Evolutionary conservation across 1,140 invertebrate genomes (phyloP), one percentile per base, ranked within the genome.

Genomic region (Orius laevigatus): DNA sequence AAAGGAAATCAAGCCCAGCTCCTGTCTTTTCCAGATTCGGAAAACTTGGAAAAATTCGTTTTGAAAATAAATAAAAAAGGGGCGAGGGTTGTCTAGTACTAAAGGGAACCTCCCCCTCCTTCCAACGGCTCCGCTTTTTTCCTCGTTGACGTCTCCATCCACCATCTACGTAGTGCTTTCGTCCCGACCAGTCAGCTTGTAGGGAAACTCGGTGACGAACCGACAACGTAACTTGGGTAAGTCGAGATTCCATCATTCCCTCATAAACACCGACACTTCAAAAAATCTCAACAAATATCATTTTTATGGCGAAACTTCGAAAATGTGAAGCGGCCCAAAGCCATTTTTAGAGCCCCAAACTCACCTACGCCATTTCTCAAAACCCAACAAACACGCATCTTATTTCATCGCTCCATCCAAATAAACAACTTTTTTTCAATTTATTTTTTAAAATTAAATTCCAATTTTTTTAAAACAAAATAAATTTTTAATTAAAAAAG

Each of bases 61-160:
- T 11, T 41, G 3, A 41, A 41, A 41, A 18, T 41, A 14, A 41
- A 38, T 4, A n/a, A 38, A 38, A 38, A 38, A 12, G 36, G 25
- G 25, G 25, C 8, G 25, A 25, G n/a, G n/a, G n/a, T n/a, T n/a
- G n/a, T n/a, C n/a, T n/a, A n/a, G n/a, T n/a, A n/a, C n/a, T n/a
- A 25, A 25, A 25, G 8, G 8, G 8, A 25, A 25, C 25, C 25
- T 25, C 44, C 31, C 44, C 31, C 20, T 15, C 44, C 44, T 34
- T 31, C 14, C 34, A n/a, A n/a, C 34, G 15, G 11, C 11, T 6
- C 31, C 25, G 25, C 25, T 25, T 25, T 25, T 25, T 25, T 25
- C 33, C 76, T 76, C 76, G 78, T 87, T 87, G 83, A 87, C 83
- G 83, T 87, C 81, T 25, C 81, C 81, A 81, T 79, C 81, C 85